Evolutionary conservation across 2,888 invertebrate species (phyloP), one percentile per base, ranked within the genome.

Genomic region (Xylota segnis): DNA sequence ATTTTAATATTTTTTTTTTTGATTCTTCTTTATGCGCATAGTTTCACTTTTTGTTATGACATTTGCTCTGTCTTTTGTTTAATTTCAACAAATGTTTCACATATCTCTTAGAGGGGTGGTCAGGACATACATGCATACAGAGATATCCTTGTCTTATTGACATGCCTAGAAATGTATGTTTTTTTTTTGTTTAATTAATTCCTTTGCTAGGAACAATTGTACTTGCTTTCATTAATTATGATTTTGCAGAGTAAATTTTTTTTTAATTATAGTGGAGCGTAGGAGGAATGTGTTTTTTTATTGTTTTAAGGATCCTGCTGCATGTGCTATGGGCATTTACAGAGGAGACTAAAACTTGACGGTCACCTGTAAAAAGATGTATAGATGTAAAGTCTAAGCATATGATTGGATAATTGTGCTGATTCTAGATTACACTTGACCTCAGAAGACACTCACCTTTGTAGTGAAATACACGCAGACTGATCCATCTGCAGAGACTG

Each of bases 11-110:
- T 72, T 70, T 66, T 54, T 70, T 68, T 71, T 86, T 52, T 71
- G 59, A 5, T 6, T 32, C 32, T 70, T 40, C 72, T 70, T 72
- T 87, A 68, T 86, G 81, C 56, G 63, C 63, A 86, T 86, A 82
- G 72, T 83, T 77, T 74, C 43, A 66, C 10, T 71, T 50, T 75
- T 72, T 66, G 63, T 78, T 70, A 71, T 47, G 66, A 58, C 54
- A 54, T 81, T 81, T 84, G 58, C 75, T 50, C 52, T 65, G 70
- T 71, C 79, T 81, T 84, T 79, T 84, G 79, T 84, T 79, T 81
- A 66, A 84, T 70, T 84, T 75, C 14, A 79, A 81, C 81, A 84
- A 84, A 84, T 70, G 81, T 65, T 79, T 54, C 40, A 54, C 59
- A 79, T 59, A 70, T 72, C 77, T 83, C 52, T 43, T 50, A 59